Evolutionary conservation across 2,797 vertebrate species (phyloP).

Genomic region (Pipistrellus pipistrellus): DNA sequence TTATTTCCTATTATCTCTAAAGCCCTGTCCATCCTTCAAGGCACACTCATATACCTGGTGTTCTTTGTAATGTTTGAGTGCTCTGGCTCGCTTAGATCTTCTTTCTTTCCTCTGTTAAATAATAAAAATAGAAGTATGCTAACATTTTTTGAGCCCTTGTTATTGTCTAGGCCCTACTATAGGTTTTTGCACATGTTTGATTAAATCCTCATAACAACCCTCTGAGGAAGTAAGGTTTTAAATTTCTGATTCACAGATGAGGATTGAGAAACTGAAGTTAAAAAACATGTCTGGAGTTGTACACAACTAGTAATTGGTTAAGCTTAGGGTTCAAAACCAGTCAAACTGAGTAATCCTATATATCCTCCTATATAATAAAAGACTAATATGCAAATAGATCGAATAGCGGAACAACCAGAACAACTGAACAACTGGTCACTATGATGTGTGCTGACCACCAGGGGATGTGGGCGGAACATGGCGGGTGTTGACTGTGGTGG

Average conservation of each 20-base stretch:
- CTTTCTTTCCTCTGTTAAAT: slow-evolving; percentile 43
- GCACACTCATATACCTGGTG: background rate
- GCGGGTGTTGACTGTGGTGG: no score
- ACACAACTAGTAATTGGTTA: background rate
- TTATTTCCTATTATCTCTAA: slow-evolving; percentile 26
- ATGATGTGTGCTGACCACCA: no score
- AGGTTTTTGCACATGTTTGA: slow-evolving; percentile 1
- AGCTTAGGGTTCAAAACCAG: slow-evolving; percentile 3
- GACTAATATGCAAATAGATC: no score
- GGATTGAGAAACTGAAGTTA: slow-evolving; percentile 18
- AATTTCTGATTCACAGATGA: slow-evolving; percentile 26
- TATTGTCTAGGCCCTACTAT: background rate
- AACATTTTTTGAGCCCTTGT: slow-evolving; percentile 4
- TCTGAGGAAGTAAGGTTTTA: background rate
- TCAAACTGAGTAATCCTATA: background rate
- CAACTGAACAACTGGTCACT: no score
- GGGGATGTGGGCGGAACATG: no score
- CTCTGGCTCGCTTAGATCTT: background rate
- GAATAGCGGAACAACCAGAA: no score
- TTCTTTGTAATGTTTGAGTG: slow-evolving; percentile 20
- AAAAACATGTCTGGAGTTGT: background rate
- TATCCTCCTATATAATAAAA: no score
- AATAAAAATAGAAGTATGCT: background rate
- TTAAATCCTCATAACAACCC: background rate
- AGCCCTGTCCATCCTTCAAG: background rate